These are phyloP conservation scores for Phaethon lepturus DNA, from an alignment of 2,113 vertebrate species.

Conservation along the genomic window DNA sequence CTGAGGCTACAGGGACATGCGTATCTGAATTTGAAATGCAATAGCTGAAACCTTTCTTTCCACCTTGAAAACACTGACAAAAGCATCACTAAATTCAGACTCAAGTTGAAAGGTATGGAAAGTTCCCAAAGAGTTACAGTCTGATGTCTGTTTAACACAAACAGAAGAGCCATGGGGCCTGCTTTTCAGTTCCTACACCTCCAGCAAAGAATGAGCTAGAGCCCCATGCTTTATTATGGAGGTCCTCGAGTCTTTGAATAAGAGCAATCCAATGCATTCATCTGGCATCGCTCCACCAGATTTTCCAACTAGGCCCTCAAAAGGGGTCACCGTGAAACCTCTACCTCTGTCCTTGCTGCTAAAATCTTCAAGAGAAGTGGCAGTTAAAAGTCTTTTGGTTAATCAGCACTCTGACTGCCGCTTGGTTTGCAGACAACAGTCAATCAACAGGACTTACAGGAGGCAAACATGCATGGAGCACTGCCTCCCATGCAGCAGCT, in stretches of 20 bases:
- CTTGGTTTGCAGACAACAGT: background rate
- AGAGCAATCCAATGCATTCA: background rate
- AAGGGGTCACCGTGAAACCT: background rate
- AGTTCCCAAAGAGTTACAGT: background rate
- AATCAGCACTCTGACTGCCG: background rate
- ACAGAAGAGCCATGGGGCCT: background rate
- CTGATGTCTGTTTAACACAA: background rate
- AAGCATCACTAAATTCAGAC: background rate
- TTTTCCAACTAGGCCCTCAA: background rate
- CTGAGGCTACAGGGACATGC: background rate
- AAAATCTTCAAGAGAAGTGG: background rate
- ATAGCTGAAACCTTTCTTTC: slow-evolving; percentile 7
- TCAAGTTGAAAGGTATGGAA: background rate
- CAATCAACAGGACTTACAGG: background rate
- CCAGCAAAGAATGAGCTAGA: background rate
- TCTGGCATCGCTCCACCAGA: background rate
- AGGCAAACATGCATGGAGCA: background rate
- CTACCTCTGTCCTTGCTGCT: background rate
- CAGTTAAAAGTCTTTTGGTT: background rate
- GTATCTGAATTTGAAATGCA: slow-evolving; percentile 33
- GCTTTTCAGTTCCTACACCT: background rate
- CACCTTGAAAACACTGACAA: slow-evolving; percentile 32
- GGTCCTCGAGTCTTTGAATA: background rate
- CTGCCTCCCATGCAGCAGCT: background rate
- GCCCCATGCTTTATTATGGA: background rate